Base-by-base conservation (phyloP, 2,113 vertebrate species). In the Phoxinus phoxinus region DNA sequence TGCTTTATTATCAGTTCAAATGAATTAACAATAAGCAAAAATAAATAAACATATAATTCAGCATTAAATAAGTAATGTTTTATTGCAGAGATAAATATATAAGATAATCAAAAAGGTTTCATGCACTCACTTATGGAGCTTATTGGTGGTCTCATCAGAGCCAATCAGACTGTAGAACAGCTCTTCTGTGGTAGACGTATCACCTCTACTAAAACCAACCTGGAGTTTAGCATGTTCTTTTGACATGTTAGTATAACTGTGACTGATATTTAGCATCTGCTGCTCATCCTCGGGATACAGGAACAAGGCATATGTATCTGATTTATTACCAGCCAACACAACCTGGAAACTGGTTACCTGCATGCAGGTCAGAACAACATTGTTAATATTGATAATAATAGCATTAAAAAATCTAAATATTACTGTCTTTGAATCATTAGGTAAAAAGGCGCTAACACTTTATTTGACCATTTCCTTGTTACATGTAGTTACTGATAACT, bases 311-410 rank as follows among this genome's bases (percentile, higher is more conserved):
- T 94, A 96, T 85, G 93, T 87, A 58, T 96, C 93, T 15, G 92
- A 90, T 0, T 90, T 88, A 6, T 94, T 78, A 12, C 90, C 96
- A 58, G 93, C 95, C 86, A 96, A 6, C 59, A 94, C 94, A 0
- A 90, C 92, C 90, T 96, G 96, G 92, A 96, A 96, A 84, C 95
- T 96, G 90, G 96, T 96, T 86, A 92, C 87, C 96, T 96, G 91
- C 53, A 41, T 32, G 37, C 2, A 77, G 48, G 15, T 63, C 75
- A 75, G 8, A 5, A 58, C 41, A 63, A 2, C 32, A 35, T 21
- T 37, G 8, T 9, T 37, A 71, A 37, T 37, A 71, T 23, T 71
- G 8, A 69, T 69, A 4, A 23, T 41, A 71, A 41, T 41, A 41
- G 21, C 4, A 2, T 71, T 41, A 25, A 6, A 46, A 46, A 25